phyloP scores from a whole-genome alignment of 2,113 vertebrate genomes.

The Chiloscyllium plagiosum region DNA sequence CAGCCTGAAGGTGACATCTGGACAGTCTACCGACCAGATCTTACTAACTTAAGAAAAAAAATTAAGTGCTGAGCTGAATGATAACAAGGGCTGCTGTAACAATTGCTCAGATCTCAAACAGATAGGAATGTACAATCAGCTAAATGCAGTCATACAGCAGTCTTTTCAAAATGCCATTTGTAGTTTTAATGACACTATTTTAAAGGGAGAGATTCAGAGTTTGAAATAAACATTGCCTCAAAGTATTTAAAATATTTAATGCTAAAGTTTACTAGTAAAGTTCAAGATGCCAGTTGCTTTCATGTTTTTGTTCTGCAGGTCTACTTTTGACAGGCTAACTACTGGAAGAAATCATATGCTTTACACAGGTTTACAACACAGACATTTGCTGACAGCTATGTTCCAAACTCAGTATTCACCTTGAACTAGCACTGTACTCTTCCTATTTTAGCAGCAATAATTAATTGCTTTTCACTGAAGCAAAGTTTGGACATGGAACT shows the following conservation, averaged over 20 bases:
- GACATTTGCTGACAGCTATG: background rate
- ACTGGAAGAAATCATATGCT: background rate
- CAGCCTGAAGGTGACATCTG: background rate
- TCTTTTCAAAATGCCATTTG: background rate
- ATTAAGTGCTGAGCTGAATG: background rate
- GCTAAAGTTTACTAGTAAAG: constrained; percentile 19
- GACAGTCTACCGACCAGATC: background rate
- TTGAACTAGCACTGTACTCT: background rate
- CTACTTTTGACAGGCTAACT: background rate
- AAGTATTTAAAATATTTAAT: constrained; percentile 3
- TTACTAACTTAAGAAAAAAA: background rate
- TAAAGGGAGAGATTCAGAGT: background rate
- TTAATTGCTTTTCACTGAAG: background rate
- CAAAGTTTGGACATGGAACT: background rate
- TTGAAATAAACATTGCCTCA: background rate
- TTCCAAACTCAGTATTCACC: background rate
- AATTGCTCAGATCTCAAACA: background rate
- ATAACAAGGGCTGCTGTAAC: background rate
- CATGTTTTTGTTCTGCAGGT: background rate
- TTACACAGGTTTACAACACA: background rate
- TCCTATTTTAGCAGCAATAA: background rate
- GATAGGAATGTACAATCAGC: background rate
- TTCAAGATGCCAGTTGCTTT: background rate
- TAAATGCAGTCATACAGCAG: background rate
- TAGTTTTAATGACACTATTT: background rate